A percentile compares a stretch with the other conserved stretches of the same genome.
These are phyloP conservation scores for Myotis yumanensis DNA, from an alignment of 2,113 vertebrate species.

Conservation along the genomic window DNA sequence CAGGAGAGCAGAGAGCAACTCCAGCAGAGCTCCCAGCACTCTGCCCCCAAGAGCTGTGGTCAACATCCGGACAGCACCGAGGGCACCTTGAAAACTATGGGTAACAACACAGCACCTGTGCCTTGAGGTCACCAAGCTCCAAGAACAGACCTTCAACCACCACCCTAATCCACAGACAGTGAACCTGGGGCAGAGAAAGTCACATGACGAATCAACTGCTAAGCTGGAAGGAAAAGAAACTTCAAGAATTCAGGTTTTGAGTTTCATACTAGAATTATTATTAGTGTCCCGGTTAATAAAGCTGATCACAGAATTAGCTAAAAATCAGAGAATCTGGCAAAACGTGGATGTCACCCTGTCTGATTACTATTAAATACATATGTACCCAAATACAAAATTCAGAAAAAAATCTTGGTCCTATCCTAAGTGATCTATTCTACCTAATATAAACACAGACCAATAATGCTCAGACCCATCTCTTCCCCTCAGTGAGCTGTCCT, in stretches of 20 bases:
- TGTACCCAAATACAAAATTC: neutral
- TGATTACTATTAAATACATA: neutral
- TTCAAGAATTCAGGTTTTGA: neutral
- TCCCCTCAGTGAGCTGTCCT: neutral
- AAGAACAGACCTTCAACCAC: neutral
- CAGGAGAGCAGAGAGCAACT: neutral
- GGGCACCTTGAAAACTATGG: neutral
- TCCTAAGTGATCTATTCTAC: neutral
- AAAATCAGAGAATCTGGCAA: conserved; percentile 16
- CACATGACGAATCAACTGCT: neutral
- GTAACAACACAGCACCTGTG: neutral
- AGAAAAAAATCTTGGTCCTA: neutral
- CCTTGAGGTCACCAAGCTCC: neutral
- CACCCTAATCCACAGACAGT: neutral
- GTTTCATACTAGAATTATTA: neutral
- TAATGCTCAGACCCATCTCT: neutral
- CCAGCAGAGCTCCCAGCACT: neutral
- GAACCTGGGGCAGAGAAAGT: neutral
- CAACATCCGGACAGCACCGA: rapidly evolving
- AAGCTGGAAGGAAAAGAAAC: neutral
- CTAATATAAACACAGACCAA: neutral
- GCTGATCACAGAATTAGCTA: neutral
- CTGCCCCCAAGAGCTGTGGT: neutral
- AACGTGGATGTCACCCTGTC: neutral
- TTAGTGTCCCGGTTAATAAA: neutral